Percentiles rank a stretch among this genome's conserved stretches.
Evolutionary conservation across 2,888 invertebrate genomes (phyloP).

Genomic region (Miltochrista miniata): DNA sequence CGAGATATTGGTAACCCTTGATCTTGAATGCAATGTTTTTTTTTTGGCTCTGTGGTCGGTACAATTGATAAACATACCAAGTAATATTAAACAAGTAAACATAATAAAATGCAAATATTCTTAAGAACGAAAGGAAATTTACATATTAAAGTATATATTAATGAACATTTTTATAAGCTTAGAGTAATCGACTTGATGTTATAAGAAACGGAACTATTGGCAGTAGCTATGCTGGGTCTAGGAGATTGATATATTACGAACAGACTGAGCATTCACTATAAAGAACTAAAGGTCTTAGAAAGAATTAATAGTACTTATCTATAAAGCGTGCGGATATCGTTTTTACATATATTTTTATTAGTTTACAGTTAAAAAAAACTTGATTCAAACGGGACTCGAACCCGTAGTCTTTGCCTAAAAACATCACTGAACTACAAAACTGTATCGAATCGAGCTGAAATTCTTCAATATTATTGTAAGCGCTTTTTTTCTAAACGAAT

Average conservation of each 20-base stretch:
- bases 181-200: constrained; percentile 30
- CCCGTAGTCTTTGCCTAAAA: not conserved
- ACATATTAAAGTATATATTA: constrained; percentile 35
- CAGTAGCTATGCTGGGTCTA: constrained; percentile 50
- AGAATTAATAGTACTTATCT: too few relatives aligned
- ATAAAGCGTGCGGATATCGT: too few relatives aligned
- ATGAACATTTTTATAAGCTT: constrained; percentile 23
- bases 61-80: constrained; percentile 42
- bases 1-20: too few relatives aligned
- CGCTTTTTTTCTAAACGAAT: too few relatives aligned
- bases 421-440: too few relatives aligned
- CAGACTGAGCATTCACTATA: not conserved
- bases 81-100: constrained; percentile 30
- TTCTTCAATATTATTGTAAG: too few relatives aligned
- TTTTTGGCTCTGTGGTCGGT: too few relatives aligned
- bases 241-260: constrained; percentile 13
- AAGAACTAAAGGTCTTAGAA: not conserved
- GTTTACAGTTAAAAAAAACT: too few relatives aligned
- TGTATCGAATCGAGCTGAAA: too few relatives aligned
- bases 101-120: constrained; percentile 38
- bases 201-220: constrained; percentile 32
- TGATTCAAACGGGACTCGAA: not conserved
- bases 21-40: too few relatives aligned
- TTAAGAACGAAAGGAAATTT: constrained; percentile 34
- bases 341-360: too few relatives aligned